Evolutionary conservation across 2,797 vertebrate genomes (phyloP), one percentile per base, ranked within the genome.

Genomic region (Denticeps clupeoides): DNA sequence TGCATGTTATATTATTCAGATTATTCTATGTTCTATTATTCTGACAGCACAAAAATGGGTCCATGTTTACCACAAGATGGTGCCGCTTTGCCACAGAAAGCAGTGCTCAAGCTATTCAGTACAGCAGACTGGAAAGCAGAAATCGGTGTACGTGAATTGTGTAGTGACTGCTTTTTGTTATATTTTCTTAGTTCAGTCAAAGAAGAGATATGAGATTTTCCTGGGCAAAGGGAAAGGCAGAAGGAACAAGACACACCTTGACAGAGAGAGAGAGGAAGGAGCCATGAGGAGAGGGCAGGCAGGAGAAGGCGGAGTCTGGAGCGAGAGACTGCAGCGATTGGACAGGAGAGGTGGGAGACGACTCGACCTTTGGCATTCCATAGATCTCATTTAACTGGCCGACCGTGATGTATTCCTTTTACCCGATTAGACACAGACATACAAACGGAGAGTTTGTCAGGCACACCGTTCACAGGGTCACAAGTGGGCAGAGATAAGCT

Each of bases 361-460:
- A 75, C 65, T 83, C 82, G 62, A 82, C 78, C 67, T 67, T 69
- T 48, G 84, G 75, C 73, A 83, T 76, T 45, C 87, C 82, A 72
- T 88, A 80, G 62, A 89, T 82, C 67, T 77, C 83, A 26, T 70
- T 87, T 60, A 91, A 81, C 71, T 92, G 89, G 63, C 89, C 81
- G 62, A 88, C 55, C 1, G 87, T 94, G 73, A 91, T 69, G 19
- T 89, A 93, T 67, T 91, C 84, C 79, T 82, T 74, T 28, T 15
- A 42, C n/a, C 2, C 8, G 19, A 38, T 15, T 15, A 56, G 27
- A 21, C 3, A 44, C 3, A 51, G 38, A 12, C 2, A 29, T 32
- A 32, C 13, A 32, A 25, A 42, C n/a, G 38, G 31, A 29, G 7
- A 43, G n/a, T n/a, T n/a, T n/a, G n/a, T n/a, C n/a, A n/a, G n/a